Evolutionary conservation across 2,113 vertebrate genomes (phyloP).

Genomic region (Esox niger): DNA sequence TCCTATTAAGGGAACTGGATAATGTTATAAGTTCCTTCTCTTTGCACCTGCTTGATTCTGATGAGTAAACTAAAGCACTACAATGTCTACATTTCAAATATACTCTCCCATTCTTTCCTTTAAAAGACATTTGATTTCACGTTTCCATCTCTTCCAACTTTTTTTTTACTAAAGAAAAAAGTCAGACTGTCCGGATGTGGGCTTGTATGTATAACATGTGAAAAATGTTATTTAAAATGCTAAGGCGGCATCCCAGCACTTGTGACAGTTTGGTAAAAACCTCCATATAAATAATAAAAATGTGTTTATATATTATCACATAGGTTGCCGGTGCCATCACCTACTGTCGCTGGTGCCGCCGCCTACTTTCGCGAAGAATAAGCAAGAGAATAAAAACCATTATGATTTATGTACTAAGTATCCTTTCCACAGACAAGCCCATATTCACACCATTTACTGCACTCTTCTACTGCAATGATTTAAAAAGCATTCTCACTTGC

Average conservation of each 20-base stretch:
- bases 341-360: conserved; percentile 65
- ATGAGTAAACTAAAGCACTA: conserved; percentile 76
- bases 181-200: conserved; percentile 71
- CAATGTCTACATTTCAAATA: conserved; percentile 73
- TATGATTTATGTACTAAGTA: too few species aligned
- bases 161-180: conserved; percentile 41
- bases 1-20: conserved; percentile 64
- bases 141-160: conserved; percentile 35
- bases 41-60: conserved; percentile 69
- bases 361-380: conserved; percentile 62
- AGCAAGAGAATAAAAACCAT: conserved; percentile 54
- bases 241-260: conserved; percentile 67
- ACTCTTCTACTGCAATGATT: conserved; percentile 47
- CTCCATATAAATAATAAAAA: conserved; percentile 84
- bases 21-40: conserved; percentile 59
- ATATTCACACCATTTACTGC: conserved; percentile 51
- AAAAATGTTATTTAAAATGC: conserved; percentile 66
- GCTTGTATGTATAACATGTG: conserved; percentile 67
- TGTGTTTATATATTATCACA: conserved; percentile 76
- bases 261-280: conserved; percentile 76
- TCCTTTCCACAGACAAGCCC: conserved; percentile 43
- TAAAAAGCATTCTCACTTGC: conserved; percentile 65
- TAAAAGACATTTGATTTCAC: conserved; percentile 65
- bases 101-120: conserved; percentile 49
- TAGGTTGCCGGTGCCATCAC: conserved; percentile 64